Base-by-base conservation (phyloP, 2,113 vertebrate species). In the Taurulus bubalis region DNA sequence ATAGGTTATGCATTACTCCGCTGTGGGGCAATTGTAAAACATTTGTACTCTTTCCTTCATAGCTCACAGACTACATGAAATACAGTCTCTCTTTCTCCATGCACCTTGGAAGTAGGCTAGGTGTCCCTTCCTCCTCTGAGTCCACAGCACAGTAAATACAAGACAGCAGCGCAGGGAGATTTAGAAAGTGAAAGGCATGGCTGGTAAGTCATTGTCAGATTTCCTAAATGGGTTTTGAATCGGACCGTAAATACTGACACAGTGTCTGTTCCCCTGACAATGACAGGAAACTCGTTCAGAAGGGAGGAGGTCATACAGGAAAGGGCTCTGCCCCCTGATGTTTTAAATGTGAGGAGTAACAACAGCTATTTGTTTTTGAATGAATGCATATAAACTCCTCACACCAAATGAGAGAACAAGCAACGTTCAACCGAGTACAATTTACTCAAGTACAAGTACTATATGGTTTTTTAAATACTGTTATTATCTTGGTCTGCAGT, bases 251-350 rank as follows among this genome's bases (percentile, higher is more conserved):
- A 86, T 72, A 85, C 68, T 75, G 63, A 80, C 81, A 69, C 65
- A 81, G 75, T 82, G 77, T 85, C 75, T 77, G 85, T 62, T 75
- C 32, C 60, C 55, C 32, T 67, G 71, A 90, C 90, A 89, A 91
- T 86, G 80, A 87, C 85, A 84, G 88, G 88, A 91, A 91, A 77
- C 90, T 90, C 76, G 82, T 90, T 87, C 88, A 91, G 75, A 62
- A 77, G 75, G 88, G 88, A 90, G 82, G 86, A 84, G 86, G 85
- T 84, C 83, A 85, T 80, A 83, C 62, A 90, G 89, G 82, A 90
- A 91, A 78, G 73, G 75, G 68, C 70, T 64, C 79, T 67, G 79
- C 71, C 70, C 68, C 60, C 87, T 58, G 83, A 80, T 89, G 83
- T 81, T 87, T 76, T 81, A 79, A 70, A 78, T 74, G 73, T 77